Base-by-base conservation (phyloP, 2,113 vertebrate species). In the Zonotrichia leucophrys region DNA sequence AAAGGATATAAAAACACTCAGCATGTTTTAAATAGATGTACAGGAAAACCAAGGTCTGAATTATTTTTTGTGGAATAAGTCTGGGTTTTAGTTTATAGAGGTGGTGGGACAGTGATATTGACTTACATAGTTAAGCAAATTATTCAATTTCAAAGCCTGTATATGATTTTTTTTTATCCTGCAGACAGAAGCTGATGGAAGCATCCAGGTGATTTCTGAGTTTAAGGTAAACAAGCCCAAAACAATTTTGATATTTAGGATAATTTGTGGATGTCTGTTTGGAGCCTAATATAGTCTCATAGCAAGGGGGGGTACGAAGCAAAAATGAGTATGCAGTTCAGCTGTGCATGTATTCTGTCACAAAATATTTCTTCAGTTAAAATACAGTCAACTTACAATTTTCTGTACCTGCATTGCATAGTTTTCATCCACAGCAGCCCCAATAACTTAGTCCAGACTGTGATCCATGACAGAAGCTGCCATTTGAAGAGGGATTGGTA, bases 101-200 rank as follows among this genome's bases (percentile, higher is more conserved):
- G 14, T 60, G 49, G 41, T 80, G 37, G 68, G 24, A 31, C 89
- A 88, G 66, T 83, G 22, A 58, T 86, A 64, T 19, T 94, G 87
- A 92, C 41, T 91, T 92, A 70, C 21, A 59, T 19, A 89, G 56
- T 25, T 92, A 79, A 90, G 95, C n/a, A 96, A 96, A 93, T 78
- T 4, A 63, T 92, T 94, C 55, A 0, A 4, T 91, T 97, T 82
- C 67, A 87, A 37, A 56, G 79, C 66, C 14, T 89, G 15, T 70
- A 44, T 39, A 21, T 50, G 50, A 37, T 72, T 41, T 46, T 88
- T 86, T 87, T 92, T 80, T 21, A 9, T 49, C 76, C 30, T 73
- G 39, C 44, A 63, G 74, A 85, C 31, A 92, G 56, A 96, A 94
- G 84, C 55, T 90, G 60, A 72, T 88, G 76, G 53, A 89, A 97